Evolutionary conservation across 2,113 vertebrate species (phyloP), one percentile per base, ranked within the genome.

Genomic region (Myotis lucifugus): DNA sequence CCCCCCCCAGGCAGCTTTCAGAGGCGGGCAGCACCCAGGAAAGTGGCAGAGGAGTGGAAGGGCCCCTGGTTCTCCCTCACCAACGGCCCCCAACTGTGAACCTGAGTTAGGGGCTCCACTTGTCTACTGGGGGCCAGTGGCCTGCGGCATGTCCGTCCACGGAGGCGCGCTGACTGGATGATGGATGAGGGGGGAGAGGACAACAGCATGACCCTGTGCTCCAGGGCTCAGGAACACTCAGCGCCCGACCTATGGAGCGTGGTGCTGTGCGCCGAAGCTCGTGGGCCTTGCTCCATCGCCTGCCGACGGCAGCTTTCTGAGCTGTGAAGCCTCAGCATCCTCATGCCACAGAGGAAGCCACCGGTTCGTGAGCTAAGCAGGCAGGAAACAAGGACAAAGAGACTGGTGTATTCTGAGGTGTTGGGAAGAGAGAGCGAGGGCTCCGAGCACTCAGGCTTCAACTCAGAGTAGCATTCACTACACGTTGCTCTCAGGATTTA

Each of bases 91-190:
- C 34, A 54, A 2, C 12, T 14, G 19, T 13, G 40, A 73, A 3
- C 15, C 64, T 87, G 15, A 50, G 23, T 76, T 14, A 12, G 11
- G 29, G 34, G n/a, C 13, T 12, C 3, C 54, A 12, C 0, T 8
- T 18, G 6, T 5, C 32, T 70, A 29, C 59, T 11, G 29, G 19
- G 42, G 29, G 11, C 18, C 74, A 4, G 64, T 27, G 85, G 18
- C 23, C 21, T 8, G 46, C 37, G 73, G 48, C 29, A 4, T 19
- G 9, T 77, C 7, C 0, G 4, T 3, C 42, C 8, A 0, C 4
- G 67, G 32, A 46, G 27, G 32, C 32, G 14, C 3, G 14, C 25
- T 32, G 25, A n/a, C 46, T 40, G 54, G 21, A 74, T 52, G 17
- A 56, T 46, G 32, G 34, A 50, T 23, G 34, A 50, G 29, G 9